Base-by-base conservation (phyloP, 2,797 vertebrate genomes). In the Heteromormyrus szaboi region DNA sequence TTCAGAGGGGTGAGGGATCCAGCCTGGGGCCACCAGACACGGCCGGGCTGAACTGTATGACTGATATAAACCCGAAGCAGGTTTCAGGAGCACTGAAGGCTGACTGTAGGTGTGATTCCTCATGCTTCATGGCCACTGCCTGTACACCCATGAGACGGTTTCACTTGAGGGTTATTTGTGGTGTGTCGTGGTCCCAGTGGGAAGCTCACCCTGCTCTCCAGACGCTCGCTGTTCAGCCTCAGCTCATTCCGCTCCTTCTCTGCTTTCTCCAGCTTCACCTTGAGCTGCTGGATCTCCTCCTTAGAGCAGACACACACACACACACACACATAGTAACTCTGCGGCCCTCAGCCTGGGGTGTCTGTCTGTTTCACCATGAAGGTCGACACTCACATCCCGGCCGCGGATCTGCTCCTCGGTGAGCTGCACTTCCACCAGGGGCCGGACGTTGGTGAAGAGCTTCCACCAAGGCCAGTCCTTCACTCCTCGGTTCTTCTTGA, bases 401-500 rank as follows among this genome's bases (percentile, higher is more conserved):
- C 93, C 95, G 0, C 96, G 96, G 94, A 99, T 98, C 96, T 99
- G 98, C 86, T 99, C 98, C 93, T 99, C 98, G 0, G 97, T 98
- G 90, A 99, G 97, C 93, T 99, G 98, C 90, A 99, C 97, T 92
- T 98, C 95, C 11, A 99, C 97, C 90, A 99, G 97, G 22, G 98
- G 98, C 89, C 97, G 95, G 17, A 99, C 98, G 0, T 97, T 98
- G 88, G 97, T 99, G 92, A 99, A 99, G 88, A 99, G 93, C 91
- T 97, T 98, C 98, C 98, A 99, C 98, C 98, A 99, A 25, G 96
- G 96, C 98, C 98, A 99, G 92, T 91, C 95, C 93, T 99, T 99
- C 92, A 99, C 98, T 0, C 98, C 97, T 11, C 95, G 96, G 94
- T 98, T 99, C 96, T 99, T 99, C 92, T 97, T 96, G 94, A 98